Conservation (phyloP, 2,797 vertebrate genomes). For the Myripristis jacobus region DNA sequence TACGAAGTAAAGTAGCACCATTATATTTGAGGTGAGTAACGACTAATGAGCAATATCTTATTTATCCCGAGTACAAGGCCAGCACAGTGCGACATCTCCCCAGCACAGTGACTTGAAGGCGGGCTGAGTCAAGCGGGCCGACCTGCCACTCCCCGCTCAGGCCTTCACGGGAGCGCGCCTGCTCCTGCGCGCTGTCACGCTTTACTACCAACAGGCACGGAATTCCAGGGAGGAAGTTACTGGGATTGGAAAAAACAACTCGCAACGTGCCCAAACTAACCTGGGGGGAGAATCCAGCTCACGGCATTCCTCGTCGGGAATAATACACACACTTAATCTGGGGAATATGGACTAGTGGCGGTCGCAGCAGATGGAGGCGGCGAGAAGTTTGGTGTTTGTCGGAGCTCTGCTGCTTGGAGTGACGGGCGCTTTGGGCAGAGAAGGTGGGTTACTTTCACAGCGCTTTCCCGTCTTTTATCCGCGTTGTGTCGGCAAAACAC, state of each 20-base stretch:
- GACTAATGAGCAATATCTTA: too few relatives aligned
- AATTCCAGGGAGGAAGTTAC: slow-evolving; percentile 79
- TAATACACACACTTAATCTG: not conserved
- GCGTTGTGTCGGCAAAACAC: not conserved
- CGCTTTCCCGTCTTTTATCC: not conserved
- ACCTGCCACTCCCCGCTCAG: slow-evolving; percentile 77
- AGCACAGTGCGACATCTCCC: not conserved
- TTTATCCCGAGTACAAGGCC: too few relatives aligned
- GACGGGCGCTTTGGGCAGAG: slow-evolving; percentile 77
- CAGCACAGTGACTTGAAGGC: slow-evolving; percentile 43
- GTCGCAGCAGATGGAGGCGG: slow-evolving; percentile 81
- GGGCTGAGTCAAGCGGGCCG: slow-evolving; percentile 69
- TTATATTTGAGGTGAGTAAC: too few relatives aligned
- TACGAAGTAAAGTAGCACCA: too few relatives aligned
- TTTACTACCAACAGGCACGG: slow-evolving; percentile 66
- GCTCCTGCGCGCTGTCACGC: slow-evolving; percentile 65
- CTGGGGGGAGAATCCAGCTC: not conserved
- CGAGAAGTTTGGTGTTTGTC: slow-evolving; percentile 82
- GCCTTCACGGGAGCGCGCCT: slow-evolving; percentile 79
- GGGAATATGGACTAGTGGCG: slow-evolving; percentile 77
- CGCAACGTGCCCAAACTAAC: slow-evolving; percentile 17
- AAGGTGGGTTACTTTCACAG: slow-evolving; percentile 82
- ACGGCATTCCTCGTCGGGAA: not conserved
- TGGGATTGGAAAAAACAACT: slow-evolving; percentile 66
- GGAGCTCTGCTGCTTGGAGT: slow-evolving; percentile 79